These are phyloP conservation scores for Podargus strigoides DNA, from an alignment of 2,797 vertebrate genomes.

Conservation along the genomic window DNA sequence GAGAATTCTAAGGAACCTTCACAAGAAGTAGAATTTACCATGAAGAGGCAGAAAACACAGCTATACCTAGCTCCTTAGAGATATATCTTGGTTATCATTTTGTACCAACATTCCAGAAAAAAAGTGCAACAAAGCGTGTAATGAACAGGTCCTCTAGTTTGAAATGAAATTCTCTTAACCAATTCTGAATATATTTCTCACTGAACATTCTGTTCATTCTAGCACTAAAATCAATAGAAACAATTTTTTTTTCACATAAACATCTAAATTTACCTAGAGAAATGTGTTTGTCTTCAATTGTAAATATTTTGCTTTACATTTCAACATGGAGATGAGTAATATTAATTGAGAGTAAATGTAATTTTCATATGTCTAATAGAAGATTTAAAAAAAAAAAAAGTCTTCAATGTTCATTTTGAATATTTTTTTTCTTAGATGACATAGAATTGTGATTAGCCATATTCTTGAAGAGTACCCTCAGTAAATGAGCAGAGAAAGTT, in stretches of 20 bases:
- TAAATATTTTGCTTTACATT: not conserved
- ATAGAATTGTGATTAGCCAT: not conserved
- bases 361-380: not conserved
- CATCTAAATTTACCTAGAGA: not conserved
- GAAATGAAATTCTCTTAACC: not conserved
- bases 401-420: slow-evolving; percentile 10
- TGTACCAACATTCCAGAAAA: not conserved
- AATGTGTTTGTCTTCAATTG: not conserved
- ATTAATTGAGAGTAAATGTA: not conserved
- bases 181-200: not conserved
- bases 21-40: not conserved
- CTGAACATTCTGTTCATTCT: not conserved
- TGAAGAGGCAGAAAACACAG: not conserved
- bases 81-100: not conserved
- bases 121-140: not conserved
- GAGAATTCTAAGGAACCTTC: not conserved
- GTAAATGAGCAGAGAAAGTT: slow-evolving; percentile 44
- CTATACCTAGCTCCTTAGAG: not conserved
- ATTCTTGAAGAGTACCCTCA: slow-evolving; percentile 2
- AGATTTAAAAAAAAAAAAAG: not conserved
- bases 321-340: not conserved
- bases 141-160: not conserved
- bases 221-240: not conserved
- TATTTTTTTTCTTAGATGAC: not conserved
- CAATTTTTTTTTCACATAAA: not conserved